Percentiles rank a stretch among this genome's conserved stretches.
Conservation (phyloP, 2,888 invertebrate genomes). For the Hypena proboscidalis region DNA sequence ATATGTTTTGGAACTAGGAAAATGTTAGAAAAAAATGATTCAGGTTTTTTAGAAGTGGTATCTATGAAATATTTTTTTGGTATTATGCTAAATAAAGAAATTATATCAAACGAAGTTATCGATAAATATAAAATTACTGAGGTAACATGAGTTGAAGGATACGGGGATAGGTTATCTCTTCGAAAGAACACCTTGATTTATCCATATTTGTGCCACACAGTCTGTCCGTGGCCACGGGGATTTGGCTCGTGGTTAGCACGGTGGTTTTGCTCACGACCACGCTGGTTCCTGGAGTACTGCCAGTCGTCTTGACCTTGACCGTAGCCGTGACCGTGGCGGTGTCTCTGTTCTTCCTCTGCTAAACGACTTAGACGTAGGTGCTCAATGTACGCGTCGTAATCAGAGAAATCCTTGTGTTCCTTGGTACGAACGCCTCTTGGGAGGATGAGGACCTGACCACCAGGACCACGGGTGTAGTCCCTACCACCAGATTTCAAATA, state of each 20-base stretch:
- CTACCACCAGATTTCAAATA: constrained; percentile 73
- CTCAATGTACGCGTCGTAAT: constrained; percentile 70
- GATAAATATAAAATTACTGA: no score
- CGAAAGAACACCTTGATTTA: no score
- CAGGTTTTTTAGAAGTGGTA: no score
- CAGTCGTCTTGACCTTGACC: background rate
- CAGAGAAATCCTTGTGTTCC: constrained; percentile 58
- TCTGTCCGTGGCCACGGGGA: constrained; percentile 1
- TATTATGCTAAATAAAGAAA: no score
- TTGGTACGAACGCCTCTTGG: constrained; percentile 57
- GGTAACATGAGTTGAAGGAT: no score
- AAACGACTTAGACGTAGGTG: constrained; percentile 59
- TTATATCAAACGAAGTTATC: no score
- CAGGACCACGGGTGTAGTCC: constrained; percentile 69
- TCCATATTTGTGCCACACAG: constrained; percentile 6
- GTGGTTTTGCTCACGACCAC: background rate
- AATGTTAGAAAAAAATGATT: no score
- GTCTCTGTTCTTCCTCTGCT: constrained; percentile 37
- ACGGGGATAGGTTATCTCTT: no score
- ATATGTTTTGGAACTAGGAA: no score
- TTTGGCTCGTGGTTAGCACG: no score
- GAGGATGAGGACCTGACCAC: constrained; percentile 71
- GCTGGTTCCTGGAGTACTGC: background rate
- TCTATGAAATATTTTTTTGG: no score
- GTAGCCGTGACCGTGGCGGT: constrained; percentile 14